Base-by-base conservation (phyloP, 2,797 vertebrate species). In the Acanthurus leucopareius region DNA sequence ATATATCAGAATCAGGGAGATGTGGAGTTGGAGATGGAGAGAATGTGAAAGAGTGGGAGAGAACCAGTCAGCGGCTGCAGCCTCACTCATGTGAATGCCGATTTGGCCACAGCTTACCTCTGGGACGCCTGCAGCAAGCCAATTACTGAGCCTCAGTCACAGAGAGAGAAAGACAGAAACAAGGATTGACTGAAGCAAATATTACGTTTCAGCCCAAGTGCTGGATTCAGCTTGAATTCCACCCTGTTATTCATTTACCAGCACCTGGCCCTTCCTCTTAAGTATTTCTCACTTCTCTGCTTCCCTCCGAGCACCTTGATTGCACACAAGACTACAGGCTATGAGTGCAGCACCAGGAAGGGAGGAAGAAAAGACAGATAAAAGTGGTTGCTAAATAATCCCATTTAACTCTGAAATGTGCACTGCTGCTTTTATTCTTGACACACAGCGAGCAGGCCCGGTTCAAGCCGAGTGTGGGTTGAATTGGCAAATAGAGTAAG, bases 101-200 rank as follows among this genome's bases (percentile, higher is more conserved):
- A 93, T 92, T 88, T 82, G 91, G 87, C 90, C 90, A 40, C 80
- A 73, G 83, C 88, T 91, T 80, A 91, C 93, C 90, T 88, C 87
- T 92, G 93, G 93, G 92, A 93, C 20, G 85, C 87, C 84, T 76
- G 88, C 88, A 84, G 92, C 88, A 89, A 92, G 92, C 90, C 92
- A 94, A 94, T 94, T 93, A 93, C 90, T 53, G 49, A 80, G 84
- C 88, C 86, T 83, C 86, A 86, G 85, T 91, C 86, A 80, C 75
- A 80, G 75, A 67, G 60, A 81, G 80, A 58, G 83, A 76, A 86
- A 84, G 69, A 84, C 80, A 81, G 82, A 86, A 88, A 89, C 85
- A 77, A 79, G 86, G 79, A 88, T 57, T 77, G 89, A 86, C 86
- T 90, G 82, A 88, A 86, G 86, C 86, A 84, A 89, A 84, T 88